Evolutionary conservation across 2,113 vertebrate genomes (phyloP).

Genomic region (Thunnus thynnus): DNA sequence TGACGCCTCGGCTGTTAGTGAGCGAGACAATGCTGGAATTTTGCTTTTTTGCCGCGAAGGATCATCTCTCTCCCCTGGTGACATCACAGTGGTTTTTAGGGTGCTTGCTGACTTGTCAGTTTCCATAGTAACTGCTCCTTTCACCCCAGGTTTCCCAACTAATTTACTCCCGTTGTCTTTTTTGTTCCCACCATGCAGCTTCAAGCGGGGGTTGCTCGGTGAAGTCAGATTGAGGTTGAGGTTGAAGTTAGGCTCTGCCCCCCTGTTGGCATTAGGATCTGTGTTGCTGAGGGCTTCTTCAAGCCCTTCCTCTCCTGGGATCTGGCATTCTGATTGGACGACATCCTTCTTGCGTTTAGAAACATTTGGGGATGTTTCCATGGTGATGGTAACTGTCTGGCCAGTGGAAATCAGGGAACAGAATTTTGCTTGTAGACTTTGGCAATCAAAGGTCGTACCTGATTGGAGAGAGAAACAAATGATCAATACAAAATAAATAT

Average conservation of each 20-base stretch:
- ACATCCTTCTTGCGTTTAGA: not conserved
- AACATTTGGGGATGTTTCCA: conserved; percentile 46
- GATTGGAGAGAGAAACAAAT: conserved; percentile 7
- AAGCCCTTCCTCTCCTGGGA: conserved; percentile 7
- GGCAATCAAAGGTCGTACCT: conserved; percentile 20
- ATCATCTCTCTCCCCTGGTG: conserved; percentile 41
- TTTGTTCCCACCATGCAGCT: conserved; percentile 25
- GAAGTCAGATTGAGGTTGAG: conserved; percentile 56
- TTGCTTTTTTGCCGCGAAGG: conserved; percentile 33
- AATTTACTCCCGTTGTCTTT: conserved; percentile 34
- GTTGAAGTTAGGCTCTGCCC: conserved; percentile 67
- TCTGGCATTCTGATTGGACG: not conserved
- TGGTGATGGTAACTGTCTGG: conserved; percentile 2
- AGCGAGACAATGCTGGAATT: conserved; percentile 41
- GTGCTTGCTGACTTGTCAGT: not conserved
- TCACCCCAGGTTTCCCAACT: conserved; percentile 6
- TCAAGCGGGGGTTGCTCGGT: conserved; percentile 21
- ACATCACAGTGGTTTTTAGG: not conserved
- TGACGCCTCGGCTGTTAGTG: not conserved
- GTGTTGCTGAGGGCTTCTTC: conserved; percentile 2
- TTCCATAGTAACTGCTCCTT: conserved; percentile 11
- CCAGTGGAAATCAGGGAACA: not conserved
- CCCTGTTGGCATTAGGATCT: conserved; percentile 30
- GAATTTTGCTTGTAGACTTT: not conserved
- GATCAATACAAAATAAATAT: not conserved